These are phyloP conservation scores for Piliocolobus tephrosceles DNA, from an alignment of 2,113 vertebrate genomes.

Conservation along the genomic window DNA sequence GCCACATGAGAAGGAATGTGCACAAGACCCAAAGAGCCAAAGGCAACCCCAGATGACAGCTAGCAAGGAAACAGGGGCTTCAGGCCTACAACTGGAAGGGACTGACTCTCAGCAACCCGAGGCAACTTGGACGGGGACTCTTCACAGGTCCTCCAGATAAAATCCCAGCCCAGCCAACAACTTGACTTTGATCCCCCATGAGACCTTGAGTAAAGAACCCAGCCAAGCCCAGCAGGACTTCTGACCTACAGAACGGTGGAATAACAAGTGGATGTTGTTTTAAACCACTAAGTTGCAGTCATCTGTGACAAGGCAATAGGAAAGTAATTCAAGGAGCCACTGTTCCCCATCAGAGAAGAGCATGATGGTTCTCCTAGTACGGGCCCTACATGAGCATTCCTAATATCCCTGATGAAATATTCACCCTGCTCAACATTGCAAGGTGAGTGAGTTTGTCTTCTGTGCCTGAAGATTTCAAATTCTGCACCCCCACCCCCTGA, in stretches of 20 bases:
- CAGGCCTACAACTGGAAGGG: neutral
- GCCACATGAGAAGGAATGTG: neutral
- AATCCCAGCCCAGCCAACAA: neutral
- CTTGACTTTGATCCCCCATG: neutral
- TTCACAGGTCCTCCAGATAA: neutral
- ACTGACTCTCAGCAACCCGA: neutral
- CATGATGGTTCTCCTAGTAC: rapidly evolving
- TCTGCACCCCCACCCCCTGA: neutral
- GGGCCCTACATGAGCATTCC: neutral
- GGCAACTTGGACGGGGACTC: neutral
- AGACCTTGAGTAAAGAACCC: neutral
- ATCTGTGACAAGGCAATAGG: neutral
- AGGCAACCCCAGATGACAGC: neutral
- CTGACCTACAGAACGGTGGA: neutral
- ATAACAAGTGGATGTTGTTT: neutral
- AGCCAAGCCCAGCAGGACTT: neutral
- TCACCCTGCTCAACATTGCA: neutral
- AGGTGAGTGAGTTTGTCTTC: neutral
- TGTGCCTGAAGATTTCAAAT: neutral
- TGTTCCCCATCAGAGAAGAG: neutral
- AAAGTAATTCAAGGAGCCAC: neutral
- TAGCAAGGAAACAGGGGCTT: neutral
- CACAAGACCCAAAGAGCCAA: neutral
- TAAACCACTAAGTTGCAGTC: neutral
- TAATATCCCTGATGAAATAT: neutral